Evolutionary conservation across 53 echinoderm and acorn worm genomes (phyloP), one percentile per base, ranked within the genome.

Genomic region (Astropecten irregularis): DNA sequence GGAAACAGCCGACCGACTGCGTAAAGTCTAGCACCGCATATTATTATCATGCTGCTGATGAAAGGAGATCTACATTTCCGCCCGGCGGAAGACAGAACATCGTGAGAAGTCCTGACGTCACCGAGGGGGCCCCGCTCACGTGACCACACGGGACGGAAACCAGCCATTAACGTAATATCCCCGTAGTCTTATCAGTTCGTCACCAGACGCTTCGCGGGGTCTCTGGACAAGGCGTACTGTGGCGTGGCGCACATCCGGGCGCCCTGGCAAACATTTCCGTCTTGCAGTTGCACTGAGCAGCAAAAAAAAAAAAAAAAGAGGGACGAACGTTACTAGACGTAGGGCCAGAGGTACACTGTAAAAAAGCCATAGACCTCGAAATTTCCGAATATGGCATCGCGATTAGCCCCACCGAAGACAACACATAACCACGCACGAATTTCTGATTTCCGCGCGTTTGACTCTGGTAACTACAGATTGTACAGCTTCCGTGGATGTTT

Each of bases 51-150:
- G n/a, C n/a, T n/a, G 79, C 22, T 79, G 60, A 46, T 61, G 62
- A 46, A 23, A 40, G 60, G 61, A 62, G 79, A 79, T 62, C 79
- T 60, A 60, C 79, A 79, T 79, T 79, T 79, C 79, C 79, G 47
- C 79, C 22, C 42, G 48, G 44, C 79, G 79, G 79, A 79, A 79
- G 61, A 64, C 36, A 79, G 44, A 60, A 60, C 79, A 79, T 79
- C 79, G 79, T 79, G 79, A 79, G 79, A 79, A 62, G 62, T 60
- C 49, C 61, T 79, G 79, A 79, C 79, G 79, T 79, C 79, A 79
- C 76, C 48, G 62, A 14, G 40, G 39, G 5, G 36, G 39, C 66
- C 32, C 66, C 21, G 32, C 44, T 27, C 76, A 58, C 44, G 59
- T 79, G 79, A 79, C 44, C 44, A 31, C 42, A 39, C 79, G 79